Percentiles rank a stretch among this genome's conserved stretches.
These are phyloP conservation scores for Sarcophaga subvicina DNA, from an alignment of 2,888 invertebrate species.

Conservation along the genomic window DNA sequence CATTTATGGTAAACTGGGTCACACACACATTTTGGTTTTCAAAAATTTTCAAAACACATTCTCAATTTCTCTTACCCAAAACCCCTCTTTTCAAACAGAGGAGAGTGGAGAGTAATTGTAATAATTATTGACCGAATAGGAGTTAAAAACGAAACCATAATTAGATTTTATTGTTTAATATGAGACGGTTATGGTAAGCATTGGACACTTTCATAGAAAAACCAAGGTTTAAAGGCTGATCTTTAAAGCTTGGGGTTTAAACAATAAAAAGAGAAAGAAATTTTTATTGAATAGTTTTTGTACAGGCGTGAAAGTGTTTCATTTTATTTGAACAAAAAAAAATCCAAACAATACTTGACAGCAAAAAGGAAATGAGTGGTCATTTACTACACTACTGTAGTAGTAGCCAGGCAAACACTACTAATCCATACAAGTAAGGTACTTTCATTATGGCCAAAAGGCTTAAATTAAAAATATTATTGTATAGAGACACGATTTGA, in stretches of 20 bases:
- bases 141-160: constrained; percentile 25
- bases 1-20: constrained; percentile 14
- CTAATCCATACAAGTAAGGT: neutral
- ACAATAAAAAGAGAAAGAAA: neutral
- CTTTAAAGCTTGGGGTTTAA: neutral
- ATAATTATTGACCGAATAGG: constrained; percentile 29
- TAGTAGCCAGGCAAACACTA: too few species aligned
- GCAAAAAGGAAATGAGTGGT: constrained; percentile 29
- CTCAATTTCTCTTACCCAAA: neutral
- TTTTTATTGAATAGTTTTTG: constrained; percentile 14
- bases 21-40: constrained; percentile 8
- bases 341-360: neutral
- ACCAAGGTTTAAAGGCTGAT: constrained; percentile 9
- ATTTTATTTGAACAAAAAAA: constrained; percentile 33
- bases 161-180: constrained; percentile 42
- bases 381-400: constrained; percentile 17
- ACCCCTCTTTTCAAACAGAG: neutral
- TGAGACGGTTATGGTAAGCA: neutral
- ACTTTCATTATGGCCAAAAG: neutral
- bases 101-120: constrained; percentile 18
- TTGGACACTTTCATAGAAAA: constrained; percentile 10
- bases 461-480: constrained; percentile 27
- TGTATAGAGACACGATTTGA: constrained; percentile 39
- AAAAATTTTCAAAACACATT: constrained; percentile 13
- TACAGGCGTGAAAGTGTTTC: constrained; percentile 50